Evolutionary conservation across 2,797 vertebrate genomes (phyloP).

Genomic region (Gallinago stenura): DNA sequence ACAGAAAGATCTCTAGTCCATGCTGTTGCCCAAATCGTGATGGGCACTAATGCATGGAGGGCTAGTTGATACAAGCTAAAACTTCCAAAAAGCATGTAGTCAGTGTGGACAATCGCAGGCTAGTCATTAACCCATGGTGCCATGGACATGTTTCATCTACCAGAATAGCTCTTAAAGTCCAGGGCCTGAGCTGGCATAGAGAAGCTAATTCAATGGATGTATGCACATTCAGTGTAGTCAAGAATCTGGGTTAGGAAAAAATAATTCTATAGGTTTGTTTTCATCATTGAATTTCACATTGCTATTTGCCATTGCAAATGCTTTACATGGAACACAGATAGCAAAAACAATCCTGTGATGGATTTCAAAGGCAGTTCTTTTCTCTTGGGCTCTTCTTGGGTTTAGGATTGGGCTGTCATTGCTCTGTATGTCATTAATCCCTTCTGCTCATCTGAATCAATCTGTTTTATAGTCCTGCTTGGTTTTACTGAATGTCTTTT

Average conservation of each 20-base stretch:
- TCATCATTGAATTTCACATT: not conserved
- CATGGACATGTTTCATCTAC: not conserved
- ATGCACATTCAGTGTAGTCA: not conserved
- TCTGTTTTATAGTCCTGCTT: not conserved
- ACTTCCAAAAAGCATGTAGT: not conserved
- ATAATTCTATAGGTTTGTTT: not conserved
- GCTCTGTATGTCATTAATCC: not conserved
- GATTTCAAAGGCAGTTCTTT: not conserved
- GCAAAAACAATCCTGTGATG: not conserved
- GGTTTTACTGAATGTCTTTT: not conserved
- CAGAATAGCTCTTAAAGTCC: not conserved
- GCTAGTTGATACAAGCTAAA: not conserved
- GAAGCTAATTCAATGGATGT: not conserved
- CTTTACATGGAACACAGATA: not conserved
- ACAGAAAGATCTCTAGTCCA: not conserved
- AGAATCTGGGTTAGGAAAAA: not conserved
- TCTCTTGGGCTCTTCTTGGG: not conserved
- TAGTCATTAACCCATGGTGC: not conserved
- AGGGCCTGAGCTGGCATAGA: not conserved
- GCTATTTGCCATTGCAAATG: not conserved
- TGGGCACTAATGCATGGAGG: rapidly evolving
- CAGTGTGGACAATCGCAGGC: rapidly evolving
- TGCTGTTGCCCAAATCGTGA: not conserved
- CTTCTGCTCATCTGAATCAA: not conserved
- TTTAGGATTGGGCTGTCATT: not conserved